Conservation (phyloP, 2,113 vertebrate genomes). For the Tachycineta bicolor region DNA sequence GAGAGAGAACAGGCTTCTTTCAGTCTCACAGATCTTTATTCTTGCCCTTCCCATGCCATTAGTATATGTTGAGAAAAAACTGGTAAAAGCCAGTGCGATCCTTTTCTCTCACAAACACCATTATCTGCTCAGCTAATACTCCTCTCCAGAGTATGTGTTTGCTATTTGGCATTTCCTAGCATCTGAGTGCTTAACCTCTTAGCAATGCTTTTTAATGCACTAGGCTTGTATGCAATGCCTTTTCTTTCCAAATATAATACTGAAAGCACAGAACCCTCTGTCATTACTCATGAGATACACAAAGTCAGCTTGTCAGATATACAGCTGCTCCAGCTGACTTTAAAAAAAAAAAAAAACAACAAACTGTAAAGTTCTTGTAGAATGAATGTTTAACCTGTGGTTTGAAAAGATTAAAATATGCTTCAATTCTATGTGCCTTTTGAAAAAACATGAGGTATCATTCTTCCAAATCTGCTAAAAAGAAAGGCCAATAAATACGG, state of each 20-base stretch:
- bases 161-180: neutral
- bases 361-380: neutral
- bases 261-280: neutral
- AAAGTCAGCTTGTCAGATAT: neutral
- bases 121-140: neutral
- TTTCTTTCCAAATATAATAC: constrained; percentile 12
- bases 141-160: neutral
- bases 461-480: neutral
- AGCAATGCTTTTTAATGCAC: neutral
- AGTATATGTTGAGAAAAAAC: neutral
- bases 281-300: neutral
- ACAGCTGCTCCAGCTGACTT: neutral
- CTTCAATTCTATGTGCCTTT: neutral
- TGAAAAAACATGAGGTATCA: neutral
- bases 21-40: neutral
- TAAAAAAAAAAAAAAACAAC: neutral
- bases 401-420: neutral
- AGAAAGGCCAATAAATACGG: neutral
- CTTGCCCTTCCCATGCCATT: neutral
- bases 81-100: neutral
- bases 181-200: neutral
- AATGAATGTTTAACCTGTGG: neutral
- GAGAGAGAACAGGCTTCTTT: neutral
- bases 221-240: neutral
- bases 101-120: neutral